Conservation (phyloP, 2,797 vertebrate genomes). For the Ceyx erithaca region DNA sequence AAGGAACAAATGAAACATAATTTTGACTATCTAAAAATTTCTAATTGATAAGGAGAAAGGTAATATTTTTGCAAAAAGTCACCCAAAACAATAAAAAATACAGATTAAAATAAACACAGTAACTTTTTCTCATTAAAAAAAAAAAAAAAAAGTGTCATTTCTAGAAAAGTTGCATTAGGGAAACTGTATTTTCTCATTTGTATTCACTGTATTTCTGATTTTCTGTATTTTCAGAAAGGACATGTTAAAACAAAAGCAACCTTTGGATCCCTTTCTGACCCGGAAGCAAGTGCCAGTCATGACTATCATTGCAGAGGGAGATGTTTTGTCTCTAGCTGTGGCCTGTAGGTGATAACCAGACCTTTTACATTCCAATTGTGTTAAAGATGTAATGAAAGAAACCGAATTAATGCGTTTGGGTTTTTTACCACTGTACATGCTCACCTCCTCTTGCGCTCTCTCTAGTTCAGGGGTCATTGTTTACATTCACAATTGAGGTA, state of each 20-base stretch:
- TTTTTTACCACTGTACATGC: neutral
- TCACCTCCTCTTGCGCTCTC: slow-evolving; percentile 1
- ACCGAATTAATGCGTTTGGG: slow-evolving; percentile 16
- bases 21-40: neutral
- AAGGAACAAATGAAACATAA: neutral
- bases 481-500: slow-evolving; percentile 54
- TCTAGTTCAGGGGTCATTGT: slow-evolving; percentile 16
- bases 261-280: neutral
- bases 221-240: neutral
- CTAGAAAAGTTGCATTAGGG: neutral
- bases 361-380: slow-evolving; percentile 26
- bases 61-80: neutral
- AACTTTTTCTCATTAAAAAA: neutral
- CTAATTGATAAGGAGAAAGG: neutral
- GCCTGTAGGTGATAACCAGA: neutral
- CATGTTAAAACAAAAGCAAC: neutral
- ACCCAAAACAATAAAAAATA: neutral
- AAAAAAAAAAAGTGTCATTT: neutral
- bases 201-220: neutral
- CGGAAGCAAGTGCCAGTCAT: neutral
- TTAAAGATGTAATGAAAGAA: slow-evolving; percentile 20
- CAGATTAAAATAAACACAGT: neutral
- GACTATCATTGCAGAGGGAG: neutral
- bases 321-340: slow-evolving; percentile 22
- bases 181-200: neutral